Evolutionary conservation across 2,113 vertebrate genomes (phyloP), one percentile per base, ranked within the genome.

Genomic region (Semicossyphus pulcher): DNA sequence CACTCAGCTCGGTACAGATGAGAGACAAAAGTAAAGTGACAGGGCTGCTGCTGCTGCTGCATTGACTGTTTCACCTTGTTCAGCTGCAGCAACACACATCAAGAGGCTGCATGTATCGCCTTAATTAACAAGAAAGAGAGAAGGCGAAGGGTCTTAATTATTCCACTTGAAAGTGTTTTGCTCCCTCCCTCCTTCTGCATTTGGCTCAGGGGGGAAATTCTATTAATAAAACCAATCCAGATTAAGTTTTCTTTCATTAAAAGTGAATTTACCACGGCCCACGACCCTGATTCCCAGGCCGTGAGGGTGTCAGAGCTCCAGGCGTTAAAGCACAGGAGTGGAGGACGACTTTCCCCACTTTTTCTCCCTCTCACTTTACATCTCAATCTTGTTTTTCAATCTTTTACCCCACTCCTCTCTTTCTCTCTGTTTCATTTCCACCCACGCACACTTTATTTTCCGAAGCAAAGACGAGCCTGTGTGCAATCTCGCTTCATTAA

Each of bases 191-290:
- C 64, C 47, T 47, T 61, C 71, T 79, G 72, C 68, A 49, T 60
- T 78, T 57, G 31, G 64, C 84, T 71, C 42, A 1, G 53, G 61
- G n/a, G 86, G 68, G 0, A 61, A 32, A 76, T 74, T 75, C 80
- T 86, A 88, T 92, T 90, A 87, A 92, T 89, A 91, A 91, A 89
- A 80, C 69, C 78, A 72, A 87, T 90, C 73, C 87, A 84, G 84
- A 91, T 90, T 82, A 86, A 28, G 57, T 72, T 78, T 88, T 79
- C 74, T 64, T 86, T 82, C 76, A 86, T 86, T 88, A 75, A 80
- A 79, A 73, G 72, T 51, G 75, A 78, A 75, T 85, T 89, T 76
- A 81, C 78, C 75, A 41, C 59, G 49, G 67, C 80, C 65, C 42
- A 70, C 39, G n/a, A 63, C 49, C 61, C 57, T 4, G 44, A 85